phyloP scores from a whole-genome alignment of 2,797 vertebrate species.

The Notamacropus eugenii region DNA sequence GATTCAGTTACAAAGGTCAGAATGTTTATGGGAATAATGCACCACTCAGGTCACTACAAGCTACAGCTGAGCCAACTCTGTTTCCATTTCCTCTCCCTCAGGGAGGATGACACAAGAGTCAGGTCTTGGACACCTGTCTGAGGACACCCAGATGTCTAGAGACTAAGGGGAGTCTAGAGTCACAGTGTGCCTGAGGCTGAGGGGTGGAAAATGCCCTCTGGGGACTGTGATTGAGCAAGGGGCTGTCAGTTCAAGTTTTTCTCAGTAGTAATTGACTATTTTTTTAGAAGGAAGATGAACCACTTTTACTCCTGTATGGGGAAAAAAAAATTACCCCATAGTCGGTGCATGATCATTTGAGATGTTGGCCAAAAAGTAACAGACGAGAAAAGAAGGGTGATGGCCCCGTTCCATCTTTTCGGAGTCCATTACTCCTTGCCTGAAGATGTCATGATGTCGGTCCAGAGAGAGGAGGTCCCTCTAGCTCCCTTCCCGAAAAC shows the following conservation, averaged over 20 bases:
- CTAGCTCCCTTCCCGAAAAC: constrained; percentile 89
- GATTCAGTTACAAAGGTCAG: not conserved
- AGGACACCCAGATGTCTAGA: not conserved
- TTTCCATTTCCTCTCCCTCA: not conserved
- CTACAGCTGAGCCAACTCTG: not conserved
- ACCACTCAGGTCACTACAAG: not conserved
- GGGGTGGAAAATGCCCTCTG: not conserved
- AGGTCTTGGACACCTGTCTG: not conserved
- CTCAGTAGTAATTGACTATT: not conserved
- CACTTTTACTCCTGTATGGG: not conserved
- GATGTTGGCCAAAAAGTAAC: not conserved
- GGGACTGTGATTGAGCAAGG: not conserved
- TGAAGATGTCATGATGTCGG: not conserved
- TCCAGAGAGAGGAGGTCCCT: not conserved
- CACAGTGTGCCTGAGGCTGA: not conserved
- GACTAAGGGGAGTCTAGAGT: not conserved
- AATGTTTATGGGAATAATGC: not conserved
- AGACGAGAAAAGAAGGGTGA: not conserved
- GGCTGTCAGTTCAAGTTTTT: not conserved
- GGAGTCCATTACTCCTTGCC: not conserved
- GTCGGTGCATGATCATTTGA: not conserved
- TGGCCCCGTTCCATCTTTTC: not conserved
- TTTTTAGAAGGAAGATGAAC: not conserved
- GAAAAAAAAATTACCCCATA: not conserved
- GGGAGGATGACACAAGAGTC: not conserved